Percentiles rank a stretch among this genome's conserved stretches.
phyloP scores from a whole-genome alignment of 1,140 invertebrate species.

The Cherax quadricarinatus region DNA sequence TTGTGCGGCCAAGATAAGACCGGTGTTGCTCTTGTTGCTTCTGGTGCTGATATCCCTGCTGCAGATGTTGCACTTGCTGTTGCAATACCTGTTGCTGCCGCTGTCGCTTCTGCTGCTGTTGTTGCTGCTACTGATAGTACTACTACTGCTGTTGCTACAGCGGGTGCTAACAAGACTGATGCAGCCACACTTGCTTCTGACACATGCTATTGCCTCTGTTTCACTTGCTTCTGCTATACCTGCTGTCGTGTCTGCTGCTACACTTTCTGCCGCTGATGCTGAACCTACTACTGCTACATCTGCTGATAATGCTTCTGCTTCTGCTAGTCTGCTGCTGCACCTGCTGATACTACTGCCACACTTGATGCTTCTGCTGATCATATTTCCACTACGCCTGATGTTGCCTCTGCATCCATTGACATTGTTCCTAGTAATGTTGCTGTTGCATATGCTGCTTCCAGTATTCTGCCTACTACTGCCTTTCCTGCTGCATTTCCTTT shows the following conservation, averaged over 20 bases:
- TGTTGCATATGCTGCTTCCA: not conserved
- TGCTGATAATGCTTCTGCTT: too few relatives aligned
- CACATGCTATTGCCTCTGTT: not conserved
- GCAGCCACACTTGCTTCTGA: not conserved
- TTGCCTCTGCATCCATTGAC: not conserved
- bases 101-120: not conserved
- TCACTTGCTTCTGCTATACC: not conserved
- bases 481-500: not conserved
- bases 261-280: not conserved
- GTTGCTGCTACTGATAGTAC: not conserved
- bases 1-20: conserved; percentile 32
- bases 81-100: not conserved
- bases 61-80: not conserved
- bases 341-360: too few relatives aligned
- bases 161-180: not conserved
- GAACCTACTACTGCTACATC: not conserved
- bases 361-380: too few relatives aligned
- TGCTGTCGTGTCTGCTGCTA: not conserved
- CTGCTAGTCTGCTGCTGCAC: too few relatives aligned
- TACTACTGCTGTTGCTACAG: not conserved
- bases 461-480: not conserved
- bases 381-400: not conserved
- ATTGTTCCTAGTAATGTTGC: not conserved
- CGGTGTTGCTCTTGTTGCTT: not conserved
- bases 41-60: not conserved